Percentiles rank a stretch among this genome's conserved stretches.
Evolutionary conservation across 2,113 vertebrate genomes (phyloP).

Genomic region (Furnarius figulus): DNA sequence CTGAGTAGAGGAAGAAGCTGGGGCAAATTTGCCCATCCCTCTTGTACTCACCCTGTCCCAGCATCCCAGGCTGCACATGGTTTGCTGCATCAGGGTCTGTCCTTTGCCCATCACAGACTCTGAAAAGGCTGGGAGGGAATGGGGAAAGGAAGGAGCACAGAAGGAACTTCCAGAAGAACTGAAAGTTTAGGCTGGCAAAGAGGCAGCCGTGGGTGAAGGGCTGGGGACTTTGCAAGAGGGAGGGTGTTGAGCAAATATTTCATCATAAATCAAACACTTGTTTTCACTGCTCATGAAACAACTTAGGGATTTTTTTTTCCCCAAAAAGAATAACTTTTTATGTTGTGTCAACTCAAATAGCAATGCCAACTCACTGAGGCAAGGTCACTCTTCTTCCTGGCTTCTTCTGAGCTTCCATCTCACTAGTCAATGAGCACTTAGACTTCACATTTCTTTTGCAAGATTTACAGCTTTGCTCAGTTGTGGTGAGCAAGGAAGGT

Average conservation of each 20-base stretch:
- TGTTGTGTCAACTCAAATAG: neutral
- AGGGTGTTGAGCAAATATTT: neutral
- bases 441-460: neutral
- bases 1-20: neutral
- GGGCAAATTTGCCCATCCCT: neutral
- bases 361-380: neutral
- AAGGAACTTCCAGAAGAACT: neutral
- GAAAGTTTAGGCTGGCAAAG: neutral
- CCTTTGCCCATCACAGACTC: neutral
- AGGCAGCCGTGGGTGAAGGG: fast-evolving
- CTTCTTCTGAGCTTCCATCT: neutral
- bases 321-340: fast-evolving
- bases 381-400: neutral
- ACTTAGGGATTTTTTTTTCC: fast-evolving
- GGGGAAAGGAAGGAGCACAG: neutral
- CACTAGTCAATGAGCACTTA: neutral
- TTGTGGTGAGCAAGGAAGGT: neutral
- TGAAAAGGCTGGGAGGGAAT: neutral
- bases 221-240: neutral
- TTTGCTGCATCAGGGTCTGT: neutral
- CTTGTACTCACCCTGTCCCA: neutral
- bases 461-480: neutral
- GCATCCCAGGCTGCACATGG: neutral
- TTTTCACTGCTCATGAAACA: neutral
- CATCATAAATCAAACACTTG: neutral